Percentiles rank a stretch among this genome's conserved stretches.
Evolutionary conservation across 2,888 invertebrate genomes (phyloP).

Genomic region (Leucophora obtusa): DNA sequence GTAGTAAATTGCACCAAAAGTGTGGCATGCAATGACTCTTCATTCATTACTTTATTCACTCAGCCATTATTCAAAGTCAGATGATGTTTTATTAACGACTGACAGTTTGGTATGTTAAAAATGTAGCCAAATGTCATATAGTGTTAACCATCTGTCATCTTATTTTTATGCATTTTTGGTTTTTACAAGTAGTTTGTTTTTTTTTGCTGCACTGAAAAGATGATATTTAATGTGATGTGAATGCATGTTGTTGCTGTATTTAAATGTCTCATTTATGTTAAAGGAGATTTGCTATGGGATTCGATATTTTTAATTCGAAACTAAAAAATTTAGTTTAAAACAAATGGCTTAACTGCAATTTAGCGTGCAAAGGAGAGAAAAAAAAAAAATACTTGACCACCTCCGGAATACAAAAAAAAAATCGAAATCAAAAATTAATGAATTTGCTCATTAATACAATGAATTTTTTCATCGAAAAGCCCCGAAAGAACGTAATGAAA

Average conservation of each 20-base stretch:
- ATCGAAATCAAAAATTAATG: too few species aligned
- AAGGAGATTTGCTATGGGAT: too few species aligned
- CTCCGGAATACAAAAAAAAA: too few species aligned
- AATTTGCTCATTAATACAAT: too few species aligned
- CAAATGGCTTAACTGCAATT: too few species aligned
- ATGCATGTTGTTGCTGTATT: background rate
- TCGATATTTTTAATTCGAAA: too few species aligned
- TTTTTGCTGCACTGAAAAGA: constrained; percentile 22
- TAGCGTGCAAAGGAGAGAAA: too few species aligned
- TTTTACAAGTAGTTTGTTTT: constrained; percentile 4
- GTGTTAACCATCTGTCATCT: constrained; percentile 50
- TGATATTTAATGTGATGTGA: background rate
- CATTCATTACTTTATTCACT: constrained; percentile 16
- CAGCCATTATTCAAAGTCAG: constrained; percentile 49
- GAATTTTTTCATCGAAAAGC: too few species aligned
- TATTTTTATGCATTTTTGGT: background rate
- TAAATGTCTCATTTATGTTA: background rate
- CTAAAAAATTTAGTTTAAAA: too few species aligned
- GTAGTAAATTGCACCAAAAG: constrained; percentile 5
- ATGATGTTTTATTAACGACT: constrained; percentile 10
- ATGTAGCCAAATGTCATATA: constrained; percentile 53
- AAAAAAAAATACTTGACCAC: too few species aligned
- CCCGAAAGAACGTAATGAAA: too few species aligned
- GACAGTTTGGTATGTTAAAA: constrained; percentile 31
- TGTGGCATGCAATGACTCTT: constrained; percentile 31